These are phyloP conservation scores for Aselliscus stoliczkanus DNA, from an alignment of 2,797 vertebrate species.

Conservation along the genomic window DNA sequence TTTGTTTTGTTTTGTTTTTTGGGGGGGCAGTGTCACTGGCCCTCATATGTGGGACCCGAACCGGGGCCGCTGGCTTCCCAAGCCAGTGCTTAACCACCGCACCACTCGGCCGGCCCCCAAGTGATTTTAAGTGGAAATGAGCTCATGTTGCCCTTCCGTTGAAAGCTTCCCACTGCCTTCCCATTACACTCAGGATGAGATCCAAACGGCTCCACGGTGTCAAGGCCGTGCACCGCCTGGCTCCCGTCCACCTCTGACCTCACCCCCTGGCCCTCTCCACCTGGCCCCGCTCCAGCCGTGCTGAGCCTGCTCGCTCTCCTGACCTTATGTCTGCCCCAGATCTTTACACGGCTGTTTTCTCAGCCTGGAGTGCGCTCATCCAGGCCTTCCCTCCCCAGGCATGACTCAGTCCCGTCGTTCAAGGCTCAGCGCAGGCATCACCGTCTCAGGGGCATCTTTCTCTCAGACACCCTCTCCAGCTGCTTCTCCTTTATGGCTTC, in stretches of 20 bases:
- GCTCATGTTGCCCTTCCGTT: background rate
- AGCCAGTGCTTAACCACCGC: too few species aligned
- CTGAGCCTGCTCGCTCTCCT: background rate
- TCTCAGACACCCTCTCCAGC: background rate
- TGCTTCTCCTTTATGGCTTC: background rate
- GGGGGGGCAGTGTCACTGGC: too few species aligned
- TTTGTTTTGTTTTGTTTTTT: too few species aligned
- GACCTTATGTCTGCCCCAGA: background rate
- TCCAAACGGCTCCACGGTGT: background rate
- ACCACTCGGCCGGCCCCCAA: too few species aligned
- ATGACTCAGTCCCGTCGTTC: background rate
- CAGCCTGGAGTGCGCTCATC: background rate
- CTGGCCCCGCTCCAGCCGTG: background rate
- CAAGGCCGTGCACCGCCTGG: background rate
- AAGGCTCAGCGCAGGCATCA: background rate
- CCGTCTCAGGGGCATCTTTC: background rate
- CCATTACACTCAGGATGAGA: background rate
- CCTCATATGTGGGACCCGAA: too few species aligned
- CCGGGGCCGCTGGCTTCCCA: too few species aligned
- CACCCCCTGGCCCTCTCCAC: background rate
- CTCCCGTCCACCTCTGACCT: background rate
- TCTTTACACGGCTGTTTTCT: background rate
- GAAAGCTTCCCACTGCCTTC: background rate
- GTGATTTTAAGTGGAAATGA: background rate
- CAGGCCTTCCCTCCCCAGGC: background rate